A percentile compares a stretch with the other conserved stretches of the same genome.
These are phyloP conservation scores for Prosopocoilus inquinatus DNA, from an alignment of 2,888 invertebrate genomes.

Conservation along the genomic window DNA sequence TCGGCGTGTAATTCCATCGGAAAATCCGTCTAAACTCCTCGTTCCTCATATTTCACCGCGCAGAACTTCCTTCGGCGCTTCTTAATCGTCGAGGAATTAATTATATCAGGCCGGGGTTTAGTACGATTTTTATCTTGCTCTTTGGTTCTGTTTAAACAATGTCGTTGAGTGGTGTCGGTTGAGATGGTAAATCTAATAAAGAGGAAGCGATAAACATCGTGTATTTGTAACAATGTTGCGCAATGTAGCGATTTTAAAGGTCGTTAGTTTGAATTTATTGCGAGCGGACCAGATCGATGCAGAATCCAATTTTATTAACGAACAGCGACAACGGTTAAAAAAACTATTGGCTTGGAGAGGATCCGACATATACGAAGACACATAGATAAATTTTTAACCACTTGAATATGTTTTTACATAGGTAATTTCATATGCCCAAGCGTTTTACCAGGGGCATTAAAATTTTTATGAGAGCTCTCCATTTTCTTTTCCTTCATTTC, in stretches of 20 bases:
- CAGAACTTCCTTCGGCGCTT: not conserved
- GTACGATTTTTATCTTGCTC: not conserved
- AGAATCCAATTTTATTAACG: constrained; percentile 13
- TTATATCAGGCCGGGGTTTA: not conserved
- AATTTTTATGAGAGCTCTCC: no score
- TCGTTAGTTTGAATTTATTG: constrained; percentile 14
- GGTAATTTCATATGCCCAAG: no score
- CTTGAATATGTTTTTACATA: no score
- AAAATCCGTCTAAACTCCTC: constrained; percentile 22
- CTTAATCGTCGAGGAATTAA: not conserved
- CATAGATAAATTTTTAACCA: no score
- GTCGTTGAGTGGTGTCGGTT: not conserved
- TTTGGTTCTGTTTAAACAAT: not conserved
- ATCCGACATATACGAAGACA: no score
- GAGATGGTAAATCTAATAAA: not conserved
- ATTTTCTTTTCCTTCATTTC: no score
- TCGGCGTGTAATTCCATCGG: constrained; percentile 32
- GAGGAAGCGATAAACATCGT: not conserved
- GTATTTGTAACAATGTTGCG: constrained; percentile 26
- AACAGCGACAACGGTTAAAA: constrained; percentile 6
- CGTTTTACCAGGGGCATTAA: no score
- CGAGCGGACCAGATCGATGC: constrained; percentile 9
- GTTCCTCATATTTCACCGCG: not conserved
- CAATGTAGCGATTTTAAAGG: constrained; percentile 19
- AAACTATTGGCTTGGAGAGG: not conserved